Conservation (phyloP, 2,888 invertebrate genomes). For the Actias luna region DNA sequence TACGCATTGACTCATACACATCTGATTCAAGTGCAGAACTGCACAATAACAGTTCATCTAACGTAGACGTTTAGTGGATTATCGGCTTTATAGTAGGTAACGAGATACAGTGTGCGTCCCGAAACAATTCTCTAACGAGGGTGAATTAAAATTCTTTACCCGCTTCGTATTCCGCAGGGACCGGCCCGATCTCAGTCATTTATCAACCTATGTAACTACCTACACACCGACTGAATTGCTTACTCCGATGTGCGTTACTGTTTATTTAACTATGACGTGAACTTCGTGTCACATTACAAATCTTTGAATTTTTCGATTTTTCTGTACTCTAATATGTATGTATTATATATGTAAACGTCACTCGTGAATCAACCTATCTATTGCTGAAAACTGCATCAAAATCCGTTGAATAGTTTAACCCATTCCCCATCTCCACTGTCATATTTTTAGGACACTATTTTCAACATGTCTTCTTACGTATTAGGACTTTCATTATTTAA, state of each 20-base stretch:
- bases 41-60: background rate
- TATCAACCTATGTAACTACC: constrained; percentile 5
- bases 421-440: too few species aligned
- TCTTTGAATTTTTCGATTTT: too few species aligned
- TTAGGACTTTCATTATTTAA: too few species aligned
- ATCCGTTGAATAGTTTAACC: too few species aligned
- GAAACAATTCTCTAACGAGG: constrained; percentile 60
- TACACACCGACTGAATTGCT: background rate
- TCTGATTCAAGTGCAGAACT: background rate
- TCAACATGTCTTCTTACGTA: too few species aligned
- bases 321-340: too few species aligned
- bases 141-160: constrained; percentile 70
- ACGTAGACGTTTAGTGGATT: background rate
- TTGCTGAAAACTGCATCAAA: too few species aligned
- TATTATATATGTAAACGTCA: too few species aligned
- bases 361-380: too few species aligned
- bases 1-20: background rate
- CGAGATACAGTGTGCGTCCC: constrained; percentile 34
- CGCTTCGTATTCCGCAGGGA: constrained; percentile 49
- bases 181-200: constrained; percentile 33
- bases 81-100: constrained; percentile 24
- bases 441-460: too few species aligned
- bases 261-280: background rate
- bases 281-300: background rate
- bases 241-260: background rate